phyloP scores from a whole-genome alignment of 2,113 vertebrate genomes.

The Serinus canaria region DNA sequence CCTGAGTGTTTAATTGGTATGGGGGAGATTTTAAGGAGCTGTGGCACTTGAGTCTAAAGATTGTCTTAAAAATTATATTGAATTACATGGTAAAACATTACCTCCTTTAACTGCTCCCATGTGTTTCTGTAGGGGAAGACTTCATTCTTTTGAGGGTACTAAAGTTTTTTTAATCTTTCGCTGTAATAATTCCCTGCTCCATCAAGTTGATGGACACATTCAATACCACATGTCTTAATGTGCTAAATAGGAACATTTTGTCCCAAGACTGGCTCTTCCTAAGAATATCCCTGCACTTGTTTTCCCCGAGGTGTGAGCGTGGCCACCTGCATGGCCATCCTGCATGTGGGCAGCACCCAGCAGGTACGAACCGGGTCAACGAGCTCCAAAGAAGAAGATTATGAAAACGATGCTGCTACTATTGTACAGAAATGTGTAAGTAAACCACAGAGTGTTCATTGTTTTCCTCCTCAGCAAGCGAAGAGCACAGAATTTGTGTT shows the following conservation, averaged over 20 bases:
- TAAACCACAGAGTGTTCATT: neutral
- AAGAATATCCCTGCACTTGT: neutral
- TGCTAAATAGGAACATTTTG: neutral
- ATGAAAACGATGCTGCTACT: slow-evolving; percentile 96
- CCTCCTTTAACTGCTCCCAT: neutral
- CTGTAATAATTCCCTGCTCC: neutral
- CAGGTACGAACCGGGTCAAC: slow-evolving; percentile 92
- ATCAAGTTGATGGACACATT: neutral
- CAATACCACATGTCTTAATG: accelerated
- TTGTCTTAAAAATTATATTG: neutral
- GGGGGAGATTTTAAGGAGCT: neutral
- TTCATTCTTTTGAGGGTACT: neutral
- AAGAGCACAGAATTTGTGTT: neutral
- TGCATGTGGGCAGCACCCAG: slow-evolving; percentile 91
- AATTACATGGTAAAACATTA: neutral
- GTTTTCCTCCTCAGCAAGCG: neutral
- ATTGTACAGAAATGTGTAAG: slow-evolving; percentile 99
- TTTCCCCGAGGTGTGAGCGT: slow-evolving; percentile 87
- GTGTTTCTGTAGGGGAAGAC: neutral
- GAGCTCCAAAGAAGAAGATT: slow-evolving; percentile 96
- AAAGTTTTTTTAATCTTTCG: neutral
- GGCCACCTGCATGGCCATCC: slow-evolving; percentile 97
- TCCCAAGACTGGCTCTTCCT: neutral
- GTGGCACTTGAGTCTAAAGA: neutral
- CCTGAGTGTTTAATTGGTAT: neutral